Conservation (phyloP, 2,797 vertebrate genomes). For the Hirundo rustica region DNA sequence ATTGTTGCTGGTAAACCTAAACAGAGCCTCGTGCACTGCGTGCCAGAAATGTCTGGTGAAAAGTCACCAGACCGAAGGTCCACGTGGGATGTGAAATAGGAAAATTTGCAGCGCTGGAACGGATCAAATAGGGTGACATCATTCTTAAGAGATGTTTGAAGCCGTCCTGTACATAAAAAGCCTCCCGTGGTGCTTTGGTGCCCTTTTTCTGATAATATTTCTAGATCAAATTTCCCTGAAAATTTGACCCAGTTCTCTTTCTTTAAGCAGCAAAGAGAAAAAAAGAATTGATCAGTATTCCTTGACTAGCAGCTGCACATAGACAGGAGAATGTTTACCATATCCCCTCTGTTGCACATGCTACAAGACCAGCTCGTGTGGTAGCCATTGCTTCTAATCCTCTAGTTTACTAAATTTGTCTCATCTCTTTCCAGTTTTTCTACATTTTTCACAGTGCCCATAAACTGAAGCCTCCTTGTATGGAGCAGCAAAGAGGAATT, state of each 20-base stretch:
- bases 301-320: neutral
- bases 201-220: neutral
- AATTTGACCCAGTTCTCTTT: neutral
- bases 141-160: neutral
- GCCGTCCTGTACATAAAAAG: fast-evolving
- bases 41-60: fast-evolving
- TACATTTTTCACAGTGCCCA: neutral
- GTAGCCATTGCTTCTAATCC: neutral
- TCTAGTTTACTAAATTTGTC: neutral
- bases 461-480: neutral
- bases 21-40: fast-evolving
- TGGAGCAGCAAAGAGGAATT: neutral
- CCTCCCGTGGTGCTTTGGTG: fast-evolving
- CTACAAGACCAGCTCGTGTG: neutral
- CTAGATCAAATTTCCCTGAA: neutral
- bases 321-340: neutral
- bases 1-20: fast-evolving
- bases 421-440: neutral
- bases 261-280: neutral
- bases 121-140: neutral
- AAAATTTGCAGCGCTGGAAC: neutral
- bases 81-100: fast-evolving
- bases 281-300: neutral
- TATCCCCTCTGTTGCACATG: neutral
- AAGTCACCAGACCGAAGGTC: neutral